These are phyloP conservation scores for Embiotoca jacksoni DNA, from an alignment of 2,113 vertebrate species.

Conservation along the genomic window DNA sequence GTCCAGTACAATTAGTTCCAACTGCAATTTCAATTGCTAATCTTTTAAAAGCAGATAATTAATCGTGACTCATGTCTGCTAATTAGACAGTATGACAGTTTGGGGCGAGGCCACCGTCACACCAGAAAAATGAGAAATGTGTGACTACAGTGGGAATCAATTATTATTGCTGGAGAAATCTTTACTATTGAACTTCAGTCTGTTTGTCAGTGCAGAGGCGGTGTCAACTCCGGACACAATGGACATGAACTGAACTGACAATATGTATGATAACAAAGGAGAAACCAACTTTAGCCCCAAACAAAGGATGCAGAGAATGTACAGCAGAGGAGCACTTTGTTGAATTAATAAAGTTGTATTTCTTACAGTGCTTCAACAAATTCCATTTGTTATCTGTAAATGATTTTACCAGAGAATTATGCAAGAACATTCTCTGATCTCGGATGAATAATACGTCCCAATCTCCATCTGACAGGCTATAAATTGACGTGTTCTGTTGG, in stretches of 20 bases:
- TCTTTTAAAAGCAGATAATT: conserved; percentile 3
- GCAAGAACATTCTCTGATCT: conserved; percentile 21
- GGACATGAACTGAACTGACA: conserved; percentile 29
- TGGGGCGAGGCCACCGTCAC: not conserved
- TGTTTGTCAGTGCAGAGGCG: conserved; percentile 23
- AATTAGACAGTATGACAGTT: not conserved
- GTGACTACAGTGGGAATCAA: conserved; percentile 34
- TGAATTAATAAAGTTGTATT: not conserved
- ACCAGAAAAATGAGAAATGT: not conserved
- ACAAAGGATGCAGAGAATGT: not conserved
- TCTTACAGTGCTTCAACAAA: not conserved
- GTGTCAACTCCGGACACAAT: conserved; percentile 44
- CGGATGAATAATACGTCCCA: conserved; percentile 5
- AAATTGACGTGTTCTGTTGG: conserved; percentile 21
- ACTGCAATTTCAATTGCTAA: not conserved
- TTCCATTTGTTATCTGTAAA: not conserved
- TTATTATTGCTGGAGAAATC: conserved; percentile 61
- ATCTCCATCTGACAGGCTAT: conserved; percentile 16
- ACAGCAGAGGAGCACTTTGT: not conserved
- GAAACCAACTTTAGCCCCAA: not conserved
- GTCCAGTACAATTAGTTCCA: not conserved
- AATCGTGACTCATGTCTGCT: not conserved
- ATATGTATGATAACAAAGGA: conserved; percentile 19
- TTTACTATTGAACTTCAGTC: conserved; percentile 60
- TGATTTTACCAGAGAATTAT: conserved; percentile 1